Percentiles rank a stretch among this genome's conserved stretches.
These are phyloP conservation scores for Oenanthe oenanthe DNA, from an alignment of 2,113 vertebrate species.

Conservation along the genomic window DNA sequence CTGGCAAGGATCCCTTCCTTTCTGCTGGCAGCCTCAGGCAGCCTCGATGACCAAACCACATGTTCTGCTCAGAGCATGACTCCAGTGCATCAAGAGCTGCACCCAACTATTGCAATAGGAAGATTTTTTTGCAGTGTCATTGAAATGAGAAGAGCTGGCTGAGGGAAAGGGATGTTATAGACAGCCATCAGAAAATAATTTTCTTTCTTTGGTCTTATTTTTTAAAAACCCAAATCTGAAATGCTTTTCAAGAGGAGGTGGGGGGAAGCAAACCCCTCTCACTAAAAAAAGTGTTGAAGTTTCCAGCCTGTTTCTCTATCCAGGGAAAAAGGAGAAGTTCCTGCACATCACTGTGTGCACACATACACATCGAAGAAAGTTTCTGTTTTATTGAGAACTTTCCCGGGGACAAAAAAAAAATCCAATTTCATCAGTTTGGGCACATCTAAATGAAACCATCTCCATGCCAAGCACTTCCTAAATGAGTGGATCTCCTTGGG, in stretches of 20 bases:
- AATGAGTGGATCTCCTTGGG: not conserved
- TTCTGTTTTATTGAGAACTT: conserved; percentile 8
- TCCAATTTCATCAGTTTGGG: not conserved
- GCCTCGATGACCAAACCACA: not conserved
- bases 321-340: conserved; percentile 6
- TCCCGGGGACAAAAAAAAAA: not conserved
- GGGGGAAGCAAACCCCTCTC: not conserved
- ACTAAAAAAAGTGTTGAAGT: not conserved
- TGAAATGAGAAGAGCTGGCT: not conserved
- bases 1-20: not conserved
- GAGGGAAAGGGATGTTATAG: not conserved
- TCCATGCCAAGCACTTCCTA: not conserved
- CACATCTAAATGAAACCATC: not conserved
- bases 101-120: fast-evolving
- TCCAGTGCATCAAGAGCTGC: not conserved
- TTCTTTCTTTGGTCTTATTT: not conserved
- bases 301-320: not conserved
- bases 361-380: not conserved
- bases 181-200: not conserved
- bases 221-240: not conserved
- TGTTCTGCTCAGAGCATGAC: not conserved
- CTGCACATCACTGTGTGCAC: not conserved
- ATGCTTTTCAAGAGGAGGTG: not conserved
- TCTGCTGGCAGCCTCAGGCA: not conserved
- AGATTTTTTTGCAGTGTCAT: not conserved